Evolutionary conservation across 2,888 invertebrate species (phyloP).

Genomic region (Callimorpha dominula): DNA sequence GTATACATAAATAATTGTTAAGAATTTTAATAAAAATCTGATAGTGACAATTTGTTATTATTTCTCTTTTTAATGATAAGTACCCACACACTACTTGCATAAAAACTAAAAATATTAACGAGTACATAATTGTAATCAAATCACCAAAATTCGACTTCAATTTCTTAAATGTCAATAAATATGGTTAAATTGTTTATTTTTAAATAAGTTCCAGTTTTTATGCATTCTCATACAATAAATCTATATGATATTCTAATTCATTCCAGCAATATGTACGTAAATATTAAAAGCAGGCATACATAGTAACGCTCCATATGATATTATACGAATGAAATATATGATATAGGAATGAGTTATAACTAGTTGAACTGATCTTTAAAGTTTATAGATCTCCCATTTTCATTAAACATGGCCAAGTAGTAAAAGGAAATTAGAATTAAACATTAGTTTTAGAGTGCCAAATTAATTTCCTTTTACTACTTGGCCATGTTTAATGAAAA

Average conservation of each 20-base stretch:
- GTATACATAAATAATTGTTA: constrained; percentile 78
- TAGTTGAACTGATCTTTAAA: too few relatives aligned
- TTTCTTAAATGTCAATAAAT: neutral
- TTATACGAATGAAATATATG: too few relatives aligned
- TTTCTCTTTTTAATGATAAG: constrained; percentile 27
- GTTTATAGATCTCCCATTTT: too few relatives aligned
- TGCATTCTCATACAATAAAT: constrained; percentile 29
- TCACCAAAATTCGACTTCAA: neutral
- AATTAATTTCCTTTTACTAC: too few relatives aligned
- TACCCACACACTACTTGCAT: constrained; percentile 40
- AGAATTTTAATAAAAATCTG: constrained; percentile 80
- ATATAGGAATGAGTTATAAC: neutral
- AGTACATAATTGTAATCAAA: neutral
- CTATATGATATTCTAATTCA: constrained; percentile 27
- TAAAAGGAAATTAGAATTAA: too few relatives aligned
- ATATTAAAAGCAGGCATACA: constrained; percentile 19
- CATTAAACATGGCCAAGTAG: too few relatives aligned
- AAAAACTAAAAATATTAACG: constrained; percentile 32
- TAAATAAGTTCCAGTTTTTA: constrained; percentile 37
- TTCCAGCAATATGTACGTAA: constrained; percentile 31
- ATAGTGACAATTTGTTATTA: constrained; percentile 68
- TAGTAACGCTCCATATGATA: constrained; percentile 28
- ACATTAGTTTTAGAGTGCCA: too few relatives aligned
- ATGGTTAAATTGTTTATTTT: neutral
- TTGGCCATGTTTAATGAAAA: too few relatives aligned